Evolutionary conservation across 1,140 invertebrate species (phyloP).

Genomic region (Maconellicoccus hirsutus): DNA sequence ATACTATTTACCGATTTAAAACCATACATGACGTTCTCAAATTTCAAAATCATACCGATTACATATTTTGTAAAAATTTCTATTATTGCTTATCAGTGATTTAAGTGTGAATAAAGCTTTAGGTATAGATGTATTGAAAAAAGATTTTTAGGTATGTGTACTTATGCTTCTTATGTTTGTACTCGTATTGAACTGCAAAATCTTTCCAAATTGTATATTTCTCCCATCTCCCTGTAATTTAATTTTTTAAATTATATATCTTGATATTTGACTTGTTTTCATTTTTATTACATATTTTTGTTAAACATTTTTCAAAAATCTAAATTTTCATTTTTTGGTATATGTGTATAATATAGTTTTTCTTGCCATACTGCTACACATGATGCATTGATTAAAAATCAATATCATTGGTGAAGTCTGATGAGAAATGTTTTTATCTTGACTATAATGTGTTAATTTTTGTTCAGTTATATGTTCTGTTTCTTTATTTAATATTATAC

Average conservation of each 20-base stretch:
- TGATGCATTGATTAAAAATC: not conserved
- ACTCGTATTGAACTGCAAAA: too few relatives aligned
- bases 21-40: too few relatives aligned
- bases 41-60: too few relatives aligned
- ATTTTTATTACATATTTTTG: not conserved
- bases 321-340: not conserved
- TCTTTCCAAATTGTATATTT: too few relatives aligned
- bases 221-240: too few relatives aligned
- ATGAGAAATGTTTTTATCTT: not conserved
- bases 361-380: not conserved
- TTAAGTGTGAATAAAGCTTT: not conserved
- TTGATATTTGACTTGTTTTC: not conserved
- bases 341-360: too few relatives aligned
- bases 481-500: not conserved
- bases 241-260: too few relatives aligned
- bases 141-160: too few relatives aligned
- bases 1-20: not conserved
- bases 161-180: too few relatives aligned
- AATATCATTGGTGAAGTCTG: not conserved
- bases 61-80: too few relatives aligned
- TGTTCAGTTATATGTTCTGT: not conserved
- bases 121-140: too few relatives aligned
- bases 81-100: not conserved
- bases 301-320: not conserved
- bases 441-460: not conserved